phyloP scores from a whole-genome alignment of 2,113 vertebrate species.

The Equus przewalskii region DNA sequence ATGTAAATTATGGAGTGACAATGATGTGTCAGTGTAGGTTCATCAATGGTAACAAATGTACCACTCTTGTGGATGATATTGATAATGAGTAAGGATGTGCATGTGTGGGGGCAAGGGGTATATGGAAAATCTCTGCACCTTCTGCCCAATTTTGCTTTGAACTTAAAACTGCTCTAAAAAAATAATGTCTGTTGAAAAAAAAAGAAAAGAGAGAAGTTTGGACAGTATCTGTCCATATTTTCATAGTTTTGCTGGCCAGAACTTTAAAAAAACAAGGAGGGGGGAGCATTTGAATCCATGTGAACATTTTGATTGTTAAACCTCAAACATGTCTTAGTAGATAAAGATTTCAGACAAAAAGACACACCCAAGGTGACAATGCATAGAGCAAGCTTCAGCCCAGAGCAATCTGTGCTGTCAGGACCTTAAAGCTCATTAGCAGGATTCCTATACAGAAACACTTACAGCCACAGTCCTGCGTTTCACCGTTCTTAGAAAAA shows the following conservation, averaged over 20 bases:
- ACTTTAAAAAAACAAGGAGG: constrained; percentile 56
- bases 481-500: constrained; percentile 46
- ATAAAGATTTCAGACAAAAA: not conserved
- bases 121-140: not conserved
- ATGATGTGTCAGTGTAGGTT: not conserved
- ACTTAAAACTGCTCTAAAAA: not conserved
- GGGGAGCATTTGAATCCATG: constrained; percentile 49
- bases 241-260: constrained; percentile 73
- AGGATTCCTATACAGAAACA: not conserved
- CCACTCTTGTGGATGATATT: not conserved
- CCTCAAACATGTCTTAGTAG: not conserved
- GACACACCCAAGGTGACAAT: not conserved
- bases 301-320: constrained; percentile 79
- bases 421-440: not conserved
- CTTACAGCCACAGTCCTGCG: not conserved
- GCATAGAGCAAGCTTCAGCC: not conserved
- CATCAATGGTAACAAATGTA: not conserved
- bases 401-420: constrained; percentile 17
- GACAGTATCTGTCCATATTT: constrained; percentile 62
- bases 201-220: not conserved
- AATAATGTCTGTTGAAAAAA: not conserved
- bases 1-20: not conserved
- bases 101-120: not conserved
- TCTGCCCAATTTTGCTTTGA: not conserved
- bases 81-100: not conserved